phyloP scores from a whole-genome alignment of 2,113 vertebrate genomes.

The Peromyscus maniculatus region DNA sequence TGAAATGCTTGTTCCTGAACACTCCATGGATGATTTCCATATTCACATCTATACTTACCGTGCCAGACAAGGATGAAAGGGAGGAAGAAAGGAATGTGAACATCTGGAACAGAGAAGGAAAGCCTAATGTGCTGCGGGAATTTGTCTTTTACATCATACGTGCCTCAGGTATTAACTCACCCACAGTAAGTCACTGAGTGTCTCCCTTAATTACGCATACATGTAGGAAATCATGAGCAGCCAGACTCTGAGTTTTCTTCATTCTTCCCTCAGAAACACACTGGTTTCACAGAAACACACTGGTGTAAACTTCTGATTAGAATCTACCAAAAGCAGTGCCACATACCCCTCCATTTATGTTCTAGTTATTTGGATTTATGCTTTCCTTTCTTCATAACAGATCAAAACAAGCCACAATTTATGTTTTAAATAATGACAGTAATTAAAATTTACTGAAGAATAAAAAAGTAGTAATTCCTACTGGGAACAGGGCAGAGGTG shows the following conservation, averaged over 20 bases:
- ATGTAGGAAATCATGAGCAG: not conserved
- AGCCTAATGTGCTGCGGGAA: not conserved
- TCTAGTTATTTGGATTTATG: constrained; percentile 28
- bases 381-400: constrained; percentile 58
- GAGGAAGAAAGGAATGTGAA: constrained; percentile 10
- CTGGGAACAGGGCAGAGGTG: not conserved
- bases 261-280: constrained; percentile 17
- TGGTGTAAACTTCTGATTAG: not conserved
- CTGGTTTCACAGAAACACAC: not conserved
- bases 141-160: constrained; percentile 34
- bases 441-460: constrained; percentile 10
- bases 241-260: not conserved
- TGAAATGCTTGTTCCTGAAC: constrained; percentile 25
- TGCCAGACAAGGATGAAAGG: constrained; percentile 62
- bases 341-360: not conserved
- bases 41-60: constrained; percentile 38
- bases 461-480: not conserved
- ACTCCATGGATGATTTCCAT: constrained; percentile 60
- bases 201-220: constrained; percentile 25
- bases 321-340: constrained; percentile 45
- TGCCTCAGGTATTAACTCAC: constrained; percentile 47
- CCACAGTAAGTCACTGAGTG: not conserved
- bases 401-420: not conserved
- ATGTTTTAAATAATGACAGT: constrained; percentile 36
- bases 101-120: constrained; percentile 46